Evolutionary conservation across 2,113 vertebrate genomes (phyloP), one percentile per base, ranked within the genome.

Genomic region (Pholis gunnellus): DNA sequence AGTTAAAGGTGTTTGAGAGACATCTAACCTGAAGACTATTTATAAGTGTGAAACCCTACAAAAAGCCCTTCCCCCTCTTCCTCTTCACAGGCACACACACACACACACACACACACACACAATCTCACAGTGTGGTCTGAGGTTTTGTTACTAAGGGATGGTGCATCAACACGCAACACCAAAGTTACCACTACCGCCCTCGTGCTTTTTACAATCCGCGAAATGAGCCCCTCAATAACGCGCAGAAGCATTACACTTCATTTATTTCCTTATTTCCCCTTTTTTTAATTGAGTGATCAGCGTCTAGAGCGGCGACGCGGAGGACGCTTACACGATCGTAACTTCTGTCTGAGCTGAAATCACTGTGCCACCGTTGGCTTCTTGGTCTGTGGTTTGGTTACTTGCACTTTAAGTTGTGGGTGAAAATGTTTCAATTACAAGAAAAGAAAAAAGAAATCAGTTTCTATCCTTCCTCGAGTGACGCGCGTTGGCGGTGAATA

Each of bases 61-160:
- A 57, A 76, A 73, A 57, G 57, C 72, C 42, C 60, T 60, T 6
- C 27, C 56, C 59, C 34, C 25, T 50, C 68, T 22, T 46, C 70
- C 60, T 70, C n/a, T 57, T 60, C 76, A 67, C 50, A 83, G 29
- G 60, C 22, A 71, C 59, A 18, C 22, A 76, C 77, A 65, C 74
- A 78, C 61, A 74, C 72, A 80, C 83, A 85, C 87, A 80, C 83
- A 42, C 52, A n/a, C n/a, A 6, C 77, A 65, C 71, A 78, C 61
- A 72, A 75, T 82, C 83, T 84, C 87, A 81, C 83, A 42, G 73
- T 89, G 89, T 88, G 91, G 91, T 92, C 88, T 93, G 92, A 91
- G 92, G 92, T 93, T 90, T 90, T 68, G 88, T 90, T 89, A 87
- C 88, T 86, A 78, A 61, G 88, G 72, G 81, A 87, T 74, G 9